Base-by-base conservation (phyloP, 2,888 invertebrate genomes). In the Melanchra persicariae region DNA sequence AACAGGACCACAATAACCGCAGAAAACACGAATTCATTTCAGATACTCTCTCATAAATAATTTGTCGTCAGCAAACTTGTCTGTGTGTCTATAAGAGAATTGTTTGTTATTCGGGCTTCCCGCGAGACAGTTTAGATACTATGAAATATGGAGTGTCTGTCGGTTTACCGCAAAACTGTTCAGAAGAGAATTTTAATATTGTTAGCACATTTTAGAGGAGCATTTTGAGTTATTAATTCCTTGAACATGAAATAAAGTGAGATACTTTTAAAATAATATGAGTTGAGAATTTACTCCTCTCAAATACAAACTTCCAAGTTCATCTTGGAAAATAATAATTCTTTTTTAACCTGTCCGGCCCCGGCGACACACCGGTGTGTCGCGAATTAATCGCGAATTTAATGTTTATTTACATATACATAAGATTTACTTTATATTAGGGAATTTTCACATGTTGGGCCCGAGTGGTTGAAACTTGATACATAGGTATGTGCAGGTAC, bases 121-220 rank as follows among this genome's bases (percentile, higher is more conserved):
- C 26, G 8, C n/a, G 8, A 63, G 30, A 57, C 62, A 65, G 24
- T 70, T 70, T 24, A 30, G 26, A 19, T 54, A 45, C 66, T 67
- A 12, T 71, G 54, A 81, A 77, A 70, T 77, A 81, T 75, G 30
- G 49, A 70, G 63, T 19, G 26, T 51, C 43, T 40, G 55, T 62
- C 58, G 58, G 81, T 78, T 57, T 15, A 62, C 82, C 70, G 55
- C 77, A 77, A 64, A 59, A 70, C 49, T 52, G 51, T 66, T 70
- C n/a, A 49, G 19, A 63, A 66, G 47, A 26, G 37, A 43, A 70
- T 59, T 74, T 67, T 26, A 75, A 65, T 45, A 26, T 67, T 63
- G 30, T 62, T 79, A 5, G 12, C 24, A 58, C 10, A 43, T 62
- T 51, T 63, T 43, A 15, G 43, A 45, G 12, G 19, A 51, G 55